A percentile compares a stretch with the other conserved stretches of the same genome.
Conservation (phyloP, 2,113 vertebrate species). For the Propithecus coquereli region DNA sequence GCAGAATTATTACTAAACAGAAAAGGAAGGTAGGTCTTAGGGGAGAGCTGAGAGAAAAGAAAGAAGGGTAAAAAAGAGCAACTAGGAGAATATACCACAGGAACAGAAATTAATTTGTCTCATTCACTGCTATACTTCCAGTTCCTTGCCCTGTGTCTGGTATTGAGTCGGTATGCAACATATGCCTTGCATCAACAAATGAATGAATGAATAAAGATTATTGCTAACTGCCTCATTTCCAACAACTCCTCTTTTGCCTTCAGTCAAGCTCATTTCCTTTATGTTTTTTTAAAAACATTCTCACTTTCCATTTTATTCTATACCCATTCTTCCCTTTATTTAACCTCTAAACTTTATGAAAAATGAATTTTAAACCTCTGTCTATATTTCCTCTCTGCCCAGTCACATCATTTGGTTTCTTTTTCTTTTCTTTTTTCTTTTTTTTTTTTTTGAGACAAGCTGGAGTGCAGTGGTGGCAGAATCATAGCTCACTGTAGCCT, state of each 20-base stretch:
- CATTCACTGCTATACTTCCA: neutral
- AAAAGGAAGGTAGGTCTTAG: neutral
- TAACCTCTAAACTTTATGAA: neutral
- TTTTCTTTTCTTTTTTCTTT: too few relatives aligned
- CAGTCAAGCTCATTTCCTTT: neutral
- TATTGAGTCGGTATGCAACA: neutral
- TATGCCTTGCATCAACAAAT: neutral
- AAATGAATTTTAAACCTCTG: neutral
- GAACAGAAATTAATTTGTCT: neutral
- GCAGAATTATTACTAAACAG: neutral
- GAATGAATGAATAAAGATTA: neutral
- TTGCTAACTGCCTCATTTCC: neutral
- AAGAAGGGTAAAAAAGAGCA: neutral
- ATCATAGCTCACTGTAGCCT: too few relatives aligned
- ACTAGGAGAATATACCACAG: neutral
- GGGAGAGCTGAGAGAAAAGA: neutral
- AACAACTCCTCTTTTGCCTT: neutral
- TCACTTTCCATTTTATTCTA: neutral
- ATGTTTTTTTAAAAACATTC: neutral
- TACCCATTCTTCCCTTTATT: neutral
- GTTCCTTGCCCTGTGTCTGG: neutral
- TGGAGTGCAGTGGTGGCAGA: too few relatives aligned
- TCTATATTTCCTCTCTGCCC: neutral
- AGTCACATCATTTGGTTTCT: constrained; percentile 8
- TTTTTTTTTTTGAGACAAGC: too few relatives aligned